Conservation (phyloP, 2,888 invertebrate species). For the Chalcis sispes region DNA sequence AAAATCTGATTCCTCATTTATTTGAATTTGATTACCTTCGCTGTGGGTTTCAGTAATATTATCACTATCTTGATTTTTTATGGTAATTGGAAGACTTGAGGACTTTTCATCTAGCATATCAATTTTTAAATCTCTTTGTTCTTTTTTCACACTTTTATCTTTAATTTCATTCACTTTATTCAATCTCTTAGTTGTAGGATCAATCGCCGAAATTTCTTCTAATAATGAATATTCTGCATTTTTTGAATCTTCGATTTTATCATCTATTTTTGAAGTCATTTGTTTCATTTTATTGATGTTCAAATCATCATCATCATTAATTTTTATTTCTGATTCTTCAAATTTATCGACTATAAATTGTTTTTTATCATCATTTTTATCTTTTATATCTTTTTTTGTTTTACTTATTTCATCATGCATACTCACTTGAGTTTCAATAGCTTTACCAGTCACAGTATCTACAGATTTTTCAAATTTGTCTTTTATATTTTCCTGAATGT, state of each 20-base stretch:
- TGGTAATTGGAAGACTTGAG: constrained; percentile 30
- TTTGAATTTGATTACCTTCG: not conserved
- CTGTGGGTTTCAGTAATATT: not conserved
- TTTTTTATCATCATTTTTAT: not conserved
- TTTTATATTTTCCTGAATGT: not conserved
- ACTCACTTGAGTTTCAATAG: not conserved
- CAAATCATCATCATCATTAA: not conserved
- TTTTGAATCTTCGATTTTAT: not conserved
- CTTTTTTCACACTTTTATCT: not conserved
- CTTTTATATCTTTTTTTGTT: not conserved
- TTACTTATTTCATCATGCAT: not conserved
- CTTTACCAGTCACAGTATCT: constrained; percentile 1
- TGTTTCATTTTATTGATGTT: not conserved
- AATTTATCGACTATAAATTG: constrained; percentile 12
- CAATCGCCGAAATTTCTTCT: too few species aligned
- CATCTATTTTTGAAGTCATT: not conserved
- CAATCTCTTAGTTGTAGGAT: not conserved
- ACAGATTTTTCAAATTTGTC: not conserved
- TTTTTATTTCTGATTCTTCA: constrained; percentile 7
- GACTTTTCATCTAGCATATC: constrained; percentile 24
- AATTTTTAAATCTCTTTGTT: not conserved
- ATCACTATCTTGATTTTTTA: constrained; percentile 13
- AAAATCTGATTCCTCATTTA: not conserved
- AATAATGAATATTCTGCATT: too few species aligned
- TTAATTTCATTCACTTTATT: not conserved